Base-by-base conservation (phyloP, 2,888 invertebrate species). In the Parapristionchus giblindavisi region DNA sequence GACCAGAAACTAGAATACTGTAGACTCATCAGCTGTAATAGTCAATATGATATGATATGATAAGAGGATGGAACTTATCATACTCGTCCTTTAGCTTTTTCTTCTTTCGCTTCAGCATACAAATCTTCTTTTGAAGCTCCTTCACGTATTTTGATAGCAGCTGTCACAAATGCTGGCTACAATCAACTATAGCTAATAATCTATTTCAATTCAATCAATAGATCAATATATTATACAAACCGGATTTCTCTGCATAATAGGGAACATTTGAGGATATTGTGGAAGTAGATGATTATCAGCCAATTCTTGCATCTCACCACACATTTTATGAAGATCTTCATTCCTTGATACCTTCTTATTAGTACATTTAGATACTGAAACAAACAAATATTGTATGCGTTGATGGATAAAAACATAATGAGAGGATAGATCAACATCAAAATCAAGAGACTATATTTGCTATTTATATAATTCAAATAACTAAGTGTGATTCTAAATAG, bases 361-460 rank as follows among this genome's bases (percentile, higher is more conserved):
- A 40, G 24, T 43, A 43, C 63, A 65, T 17, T 65, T 65, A 24
- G 63, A 65, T 5, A 65, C 63, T 65, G 63, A 11, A 61, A 61
- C 17, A n/a, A n/a, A 24, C 24, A 27, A 27, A 21, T 32, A 56
- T 27, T 27, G 5, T 11, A 27, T 27, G 11, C 24, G 21, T 29
- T 36, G 17, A 21, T 14, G 8, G 34, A 58, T 38, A 36, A 36
- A 17, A n/a, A 5, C 58, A 34, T 6, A 36, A 61, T 36, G 29
- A 34, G 5, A 29, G 29, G 32, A 29, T 27, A 17, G 29, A 43
- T 43, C 17, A 8, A 8, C 17, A 8, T 14, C 11, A 43, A 8
- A 43, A 17, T 14, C 43, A 8, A 43, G 43, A 43, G 11, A 43
- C 17, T 17, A 43, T 14, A 43, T 17, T 14, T 43, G 11, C 8